Percentiles rank a stretch among this genome's conserved stretches.
Evolutionary conservation across 2,888 invertebrate species (phyloP).

Genomic region (Galerucella pusilla): DNA sequence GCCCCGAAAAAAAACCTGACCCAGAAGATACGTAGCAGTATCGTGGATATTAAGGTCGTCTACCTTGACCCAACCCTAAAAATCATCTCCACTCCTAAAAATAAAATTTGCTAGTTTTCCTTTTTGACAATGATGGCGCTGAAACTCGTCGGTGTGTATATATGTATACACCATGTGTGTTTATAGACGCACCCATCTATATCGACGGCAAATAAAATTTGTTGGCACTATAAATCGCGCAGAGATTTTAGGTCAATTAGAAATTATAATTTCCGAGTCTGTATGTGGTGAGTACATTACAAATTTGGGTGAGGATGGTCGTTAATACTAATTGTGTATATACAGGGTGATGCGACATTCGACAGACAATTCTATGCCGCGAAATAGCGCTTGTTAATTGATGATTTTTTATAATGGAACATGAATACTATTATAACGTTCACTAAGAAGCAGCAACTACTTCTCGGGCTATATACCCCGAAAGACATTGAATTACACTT

Average conservation of each 20-base stretch:
- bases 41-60: constrained; percentile 31
- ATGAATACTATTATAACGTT: too few species aligned
- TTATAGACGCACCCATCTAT: constrained; percentile 13
- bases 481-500: too few species aligned
- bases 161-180: neutral
- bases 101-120: constrained; percentile 31
- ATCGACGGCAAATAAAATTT: constrained; percentile 1
- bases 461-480: too few species aligned
- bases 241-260: constrained; percentile 8
- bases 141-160: neutral
- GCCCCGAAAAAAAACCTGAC: constrained; percentile 10
- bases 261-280: neutral
- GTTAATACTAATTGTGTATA: neutral
- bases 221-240: neutral
- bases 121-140: constrained; percentile 19
- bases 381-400: too few species aligned
- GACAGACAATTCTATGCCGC: neutral
- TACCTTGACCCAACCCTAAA: constrained; percentile 43
- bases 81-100: constrained; percentile 40
- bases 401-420: too few species aligned
- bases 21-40: constrained; percentile 25
- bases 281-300: neutral
- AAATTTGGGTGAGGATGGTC: neutral
- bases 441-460: too few species aligned
- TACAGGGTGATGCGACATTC: neutral